phyloP scores from a whole-genome alignment of 2,797 vertebrate species.

The Eupleurogrammus muticus region DNA sequence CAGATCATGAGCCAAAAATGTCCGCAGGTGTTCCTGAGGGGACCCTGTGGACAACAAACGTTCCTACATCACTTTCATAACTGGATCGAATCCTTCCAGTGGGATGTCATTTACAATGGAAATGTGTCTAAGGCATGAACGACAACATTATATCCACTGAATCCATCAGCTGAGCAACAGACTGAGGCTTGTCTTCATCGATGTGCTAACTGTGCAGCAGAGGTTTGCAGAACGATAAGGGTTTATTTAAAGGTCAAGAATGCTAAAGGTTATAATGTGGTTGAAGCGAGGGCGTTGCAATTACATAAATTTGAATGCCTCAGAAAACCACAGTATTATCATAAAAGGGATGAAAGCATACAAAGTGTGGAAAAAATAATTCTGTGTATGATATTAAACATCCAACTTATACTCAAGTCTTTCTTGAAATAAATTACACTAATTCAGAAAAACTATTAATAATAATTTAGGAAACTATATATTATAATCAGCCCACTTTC shows the following conservation, averaged over 20 bases:
- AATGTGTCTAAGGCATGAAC: constrained; percentile 9
- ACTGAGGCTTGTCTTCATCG: not conserved
- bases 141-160: not conserved
- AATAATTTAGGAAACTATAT: too few relatives aligned
- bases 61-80: constrained; percentile 11
- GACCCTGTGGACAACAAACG: constrained; percentile 86
- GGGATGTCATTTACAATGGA: constrained; percentile 13
- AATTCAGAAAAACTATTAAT: too few relatives aligned
- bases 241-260: constrained; percentile 17
- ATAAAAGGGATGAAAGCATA: too few relatives aligned
- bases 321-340: too few relatives aligned
- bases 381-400: too few relatives aligned
- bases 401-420: too few relatives aligned
- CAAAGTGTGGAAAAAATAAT: too few relatives aligned
- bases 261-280: constrained; percentile 36
- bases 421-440: too few relatives aligned
- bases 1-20: constrained; percentile 99
- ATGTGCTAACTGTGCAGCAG: constrained; percentile 2
- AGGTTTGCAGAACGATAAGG: not conserved
- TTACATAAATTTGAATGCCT: too few relatives aligned
- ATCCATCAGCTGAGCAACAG: not conserved
- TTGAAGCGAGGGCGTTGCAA: constrained; percentile 8
- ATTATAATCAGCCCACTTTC: too few relatives aligned
- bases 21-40: constrained; percentile 95
- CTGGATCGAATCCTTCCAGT: not conserved